A percentile compares a stretch with the other conserved stretches of the same genome.
Conservation (phyloP, 2,888 invertebrate species). For the Acheta domesticus region DNA sequence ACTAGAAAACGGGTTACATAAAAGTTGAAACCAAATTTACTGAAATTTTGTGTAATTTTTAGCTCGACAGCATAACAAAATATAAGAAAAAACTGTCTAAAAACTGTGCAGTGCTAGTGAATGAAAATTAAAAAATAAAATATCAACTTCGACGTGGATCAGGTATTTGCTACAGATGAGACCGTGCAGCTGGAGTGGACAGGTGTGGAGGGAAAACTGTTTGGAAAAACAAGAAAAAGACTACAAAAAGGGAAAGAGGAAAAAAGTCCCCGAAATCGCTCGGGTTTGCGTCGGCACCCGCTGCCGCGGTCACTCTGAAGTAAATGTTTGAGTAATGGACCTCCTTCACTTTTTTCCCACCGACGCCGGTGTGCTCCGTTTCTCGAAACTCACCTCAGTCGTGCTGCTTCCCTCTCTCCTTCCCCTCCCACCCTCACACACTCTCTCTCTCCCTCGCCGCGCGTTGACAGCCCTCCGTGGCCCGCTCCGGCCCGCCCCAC, state of each 20-base stretch:
- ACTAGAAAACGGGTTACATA: too few relatives aligned
- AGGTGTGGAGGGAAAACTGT: background rate
- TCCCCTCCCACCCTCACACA: background rate
- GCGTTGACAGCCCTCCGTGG: background rate
- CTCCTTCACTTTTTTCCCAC: background rate
- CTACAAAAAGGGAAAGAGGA: background rate
- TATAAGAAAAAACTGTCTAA: too few relatives aligned
- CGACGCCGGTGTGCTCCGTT: too few relatives aligned
- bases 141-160: background rate
- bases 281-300: background rate
- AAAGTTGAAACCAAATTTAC: too few relatives aligned
- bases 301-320: background rate
- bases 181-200: background rate
- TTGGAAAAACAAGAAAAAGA: background rate
- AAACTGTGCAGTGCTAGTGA: too few relatives aligned
- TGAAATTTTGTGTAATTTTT: too few relatives aligned
- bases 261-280: background rate
- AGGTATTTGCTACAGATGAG: background rate
- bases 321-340: conserved; percentile 6
- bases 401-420: background rate
- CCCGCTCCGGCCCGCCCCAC: background rate
- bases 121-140: background rate
- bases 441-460: background rate
- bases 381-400: too few relatives aligned
- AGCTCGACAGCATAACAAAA: too few relatives aligned